Base-by-base conservation (phyloP, 2,797 vertebrate species). In the Euphonia xanthogaster region DNA sequence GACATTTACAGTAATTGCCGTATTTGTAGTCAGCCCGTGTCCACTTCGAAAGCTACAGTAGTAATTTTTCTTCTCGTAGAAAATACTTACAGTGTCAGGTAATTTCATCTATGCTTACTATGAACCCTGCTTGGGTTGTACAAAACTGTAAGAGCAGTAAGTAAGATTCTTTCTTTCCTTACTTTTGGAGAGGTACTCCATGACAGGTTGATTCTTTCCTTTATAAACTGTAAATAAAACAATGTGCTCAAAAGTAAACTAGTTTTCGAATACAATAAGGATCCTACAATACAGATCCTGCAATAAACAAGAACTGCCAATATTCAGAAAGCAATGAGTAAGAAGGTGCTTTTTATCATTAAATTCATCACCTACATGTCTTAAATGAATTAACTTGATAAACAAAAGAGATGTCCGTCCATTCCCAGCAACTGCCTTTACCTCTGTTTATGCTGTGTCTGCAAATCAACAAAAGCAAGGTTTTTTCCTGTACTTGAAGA, bases 11-110 rank as follows among this genome's bases (percentile, higher is more conserved):
- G 88, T 90, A 80, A 76, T 93, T 91, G 90, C 86, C 40, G 7
- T 96, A 88, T 97, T 96, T 94, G 92, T 78, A 96, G 86, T 95
- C 96, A 96, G 88, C 35, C 75, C 66, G 28, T 96, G 95, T 96
- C 96, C 93, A 92, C 86, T 95, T 90, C 58, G 54, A 95, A 96
- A 96, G n/a, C 58, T 68, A 54, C 39, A 72, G 82, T 28, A 73
- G 42, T 84, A 80, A 91, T 97, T 95, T 93, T 93, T 95, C 94
- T 95, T 93, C 93, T 97, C 94, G 76, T 66, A 86, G 70, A 89
- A 94, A 95, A 87, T 94, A 79, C 79, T 93, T 91, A 33, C 4
- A 54, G 35, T 82, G 65, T 89, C 75, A 80, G 75, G 58, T 91
- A 80, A 75, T 94, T 92, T 92, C 75, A 91, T 21, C 78, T 61